Conservation (phyloP, 1,140 invertebrate genomes). For the Drosophila punjabiensis region DNA sequence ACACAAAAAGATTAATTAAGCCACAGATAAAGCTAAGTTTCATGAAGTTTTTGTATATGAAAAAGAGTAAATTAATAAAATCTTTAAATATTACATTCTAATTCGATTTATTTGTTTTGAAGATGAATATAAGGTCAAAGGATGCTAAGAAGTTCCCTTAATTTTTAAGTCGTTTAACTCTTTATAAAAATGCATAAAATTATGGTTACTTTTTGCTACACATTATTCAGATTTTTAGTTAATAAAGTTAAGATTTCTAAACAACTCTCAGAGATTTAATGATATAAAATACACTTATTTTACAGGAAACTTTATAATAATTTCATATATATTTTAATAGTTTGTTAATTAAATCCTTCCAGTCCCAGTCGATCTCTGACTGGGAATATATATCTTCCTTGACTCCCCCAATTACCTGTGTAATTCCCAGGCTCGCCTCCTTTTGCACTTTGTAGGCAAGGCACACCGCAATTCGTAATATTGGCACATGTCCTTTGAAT, state of each 20-base stretch:
- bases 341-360: too few species aligned
- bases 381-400: background rate
- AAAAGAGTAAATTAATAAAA: too few species aligned
- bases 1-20: background rate
- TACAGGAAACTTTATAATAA: background rate
- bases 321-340: background rate
- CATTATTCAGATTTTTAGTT: background rate
- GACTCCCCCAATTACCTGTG: background rate
- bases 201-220: too few species aligned
- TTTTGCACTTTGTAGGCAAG: conserved; percentile 15
- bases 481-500: conserved; percentile 79
- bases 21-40: background rate
- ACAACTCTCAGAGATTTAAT: background rate
- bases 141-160: too few species aligned
- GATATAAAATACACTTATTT: too few species aligned
- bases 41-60: background rate
- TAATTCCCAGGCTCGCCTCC: background rate
- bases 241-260: background rate
- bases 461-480: conserved; percentile 75
- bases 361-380: background rate
- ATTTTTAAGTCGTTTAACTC: background rate
- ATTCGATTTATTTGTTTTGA: too few species aligned
- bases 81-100: too few species aligned
- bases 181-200: background rate
- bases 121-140: too few species aligned